These are phyloP conservation scores for Oreochromis niloticus DNA, from an alignment of 2,113 vertebrate species.

Conservation along the genomic window DNA sequence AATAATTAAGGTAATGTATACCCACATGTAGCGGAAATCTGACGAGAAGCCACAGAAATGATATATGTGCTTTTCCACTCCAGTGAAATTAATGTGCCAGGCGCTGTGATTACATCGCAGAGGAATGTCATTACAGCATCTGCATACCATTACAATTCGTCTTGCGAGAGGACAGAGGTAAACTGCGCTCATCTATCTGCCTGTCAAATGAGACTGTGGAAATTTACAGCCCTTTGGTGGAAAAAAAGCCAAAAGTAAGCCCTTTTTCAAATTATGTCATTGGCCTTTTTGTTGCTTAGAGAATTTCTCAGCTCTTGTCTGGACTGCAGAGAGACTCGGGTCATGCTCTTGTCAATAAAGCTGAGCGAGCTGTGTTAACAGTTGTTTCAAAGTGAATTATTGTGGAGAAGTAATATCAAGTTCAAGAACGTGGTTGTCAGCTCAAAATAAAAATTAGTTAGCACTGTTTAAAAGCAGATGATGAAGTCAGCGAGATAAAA, in stretches of 20 bases:
- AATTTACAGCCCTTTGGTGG: background rate
- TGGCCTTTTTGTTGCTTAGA: background rate
- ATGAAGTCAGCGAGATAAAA: background rate
- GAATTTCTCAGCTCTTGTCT: background rate
- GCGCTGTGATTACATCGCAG: slow-evolving; percentile 37
- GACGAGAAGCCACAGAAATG: slow-evolving; percentile 48
- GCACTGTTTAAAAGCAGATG: background rate
- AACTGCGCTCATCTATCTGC: slow-evolving; percentile 39
- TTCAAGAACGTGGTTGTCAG: background rate
- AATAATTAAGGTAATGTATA: slow-evolving; percentile 42
- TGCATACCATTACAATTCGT: slow-evolving; percentile 51
- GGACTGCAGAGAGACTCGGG: background rate
- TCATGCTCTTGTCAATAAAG: slow-evolving; percentile 29
- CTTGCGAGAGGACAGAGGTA: slow-evolving; percentile 48
- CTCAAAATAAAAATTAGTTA: background rate
- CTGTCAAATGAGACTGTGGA: slow-evolving; percentile 22
- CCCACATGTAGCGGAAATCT: slow-evolving; percentile 7
- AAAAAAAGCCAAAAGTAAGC: background rate
- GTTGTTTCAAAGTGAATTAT: background rate
- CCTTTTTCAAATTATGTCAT: background rate
- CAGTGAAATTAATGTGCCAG: slow-evolving; percentile 42
- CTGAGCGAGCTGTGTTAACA: background rate
- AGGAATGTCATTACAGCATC: slow-evolving; percentile 55
- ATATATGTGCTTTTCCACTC: slow-evolving; percentile 46
- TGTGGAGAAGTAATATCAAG: background rate